Conservation (phyloP, 2,888 invertebrate species). For the Exephanes ischioxanthus region DNA sequence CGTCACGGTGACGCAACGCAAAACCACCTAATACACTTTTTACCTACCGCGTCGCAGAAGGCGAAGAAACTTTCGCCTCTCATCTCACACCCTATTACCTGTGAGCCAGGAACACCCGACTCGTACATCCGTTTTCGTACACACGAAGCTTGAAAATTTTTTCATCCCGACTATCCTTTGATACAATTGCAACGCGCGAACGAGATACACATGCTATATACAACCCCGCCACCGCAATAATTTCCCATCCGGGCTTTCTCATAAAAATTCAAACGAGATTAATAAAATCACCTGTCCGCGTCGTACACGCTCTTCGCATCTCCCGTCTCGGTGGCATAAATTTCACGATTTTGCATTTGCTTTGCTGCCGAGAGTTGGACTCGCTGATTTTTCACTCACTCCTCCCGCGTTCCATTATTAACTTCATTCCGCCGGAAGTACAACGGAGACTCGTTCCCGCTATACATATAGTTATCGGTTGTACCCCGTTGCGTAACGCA, state of each 20-base stretch:
- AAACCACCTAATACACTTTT: conserved; percentile 68
- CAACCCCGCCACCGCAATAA: neutral
- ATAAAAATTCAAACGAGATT: conserved; percentile 3
- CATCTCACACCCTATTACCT: neutral
- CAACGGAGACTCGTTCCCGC: neutral
- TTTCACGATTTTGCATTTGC: conserved; percentile 12
- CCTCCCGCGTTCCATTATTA: neutral
- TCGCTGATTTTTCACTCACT: neutral
- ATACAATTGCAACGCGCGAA: neutral
- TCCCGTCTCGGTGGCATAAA: neutral
- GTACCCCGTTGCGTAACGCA: neutral
- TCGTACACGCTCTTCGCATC: neutral
- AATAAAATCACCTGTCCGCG: neutral
- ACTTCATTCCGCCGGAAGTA: neutral
- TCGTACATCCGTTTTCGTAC: neutral
- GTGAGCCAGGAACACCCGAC: neutral
- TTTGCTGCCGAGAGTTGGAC: neutral
- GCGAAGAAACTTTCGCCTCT: conserved; percentile 3
- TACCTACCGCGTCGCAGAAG: conserved; percentile 69
- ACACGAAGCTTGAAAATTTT: neutral
- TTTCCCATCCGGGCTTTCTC: neutral
- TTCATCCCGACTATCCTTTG: neutral
- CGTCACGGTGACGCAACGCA: conserved; percentile 57
- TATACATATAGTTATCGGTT: neutral
- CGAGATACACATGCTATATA: neutral